Conservation (phyloP, 2,797 vertebrate genomes). For the Erithacus rubecula region DNA sequence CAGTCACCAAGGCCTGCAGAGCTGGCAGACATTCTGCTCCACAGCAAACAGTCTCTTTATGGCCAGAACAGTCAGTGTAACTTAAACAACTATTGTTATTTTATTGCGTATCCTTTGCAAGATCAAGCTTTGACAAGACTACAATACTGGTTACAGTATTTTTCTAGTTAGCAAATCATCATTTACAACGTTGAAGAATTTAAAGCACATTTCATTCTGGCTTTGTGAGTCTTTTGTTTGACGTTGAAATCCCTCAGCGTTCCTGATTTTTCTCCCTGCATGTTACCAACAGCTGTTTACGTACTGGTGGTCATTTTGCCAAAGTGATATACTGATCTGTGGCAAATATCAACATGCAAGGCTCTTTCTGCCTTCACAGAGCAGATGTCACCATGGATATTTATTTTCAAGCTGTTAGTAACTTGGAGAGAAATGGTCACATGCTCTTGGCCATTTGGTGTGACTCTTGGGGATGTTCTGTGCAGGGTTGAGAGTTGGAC, state of each 20-base stretch:
- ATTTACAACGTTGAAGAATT: background rate
- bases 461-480: background rate
- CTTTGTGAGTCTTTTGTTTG: background rate
- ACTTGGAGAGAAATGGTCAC: background rate
- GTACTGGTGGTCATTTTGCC: background rate
- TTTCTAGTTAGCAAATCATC: background rate
- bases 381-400: background rate
- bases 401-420: background rate
- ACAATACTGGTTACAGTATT: background rate
- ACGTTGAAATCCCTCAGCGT: background rate
- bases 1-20: background rate
- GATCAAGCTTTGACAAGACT: background rate
- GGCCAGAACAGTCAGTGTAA: background rate
- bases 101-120: background rate
- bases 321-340: background rate
- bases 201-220: background rate
- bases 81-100: background rate
- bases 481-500: background rate
- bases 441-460: background rate
- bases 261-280: background rate
- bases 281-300: background rate
- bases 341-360: background rate
- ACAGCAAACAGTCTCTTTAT: background rate
- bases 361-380: background rate
- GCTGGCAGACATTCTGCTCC: background rate